Conservation (phyloP, 2,113 vertebrate genomes). For the Anas platyrhynchos region DNA sequence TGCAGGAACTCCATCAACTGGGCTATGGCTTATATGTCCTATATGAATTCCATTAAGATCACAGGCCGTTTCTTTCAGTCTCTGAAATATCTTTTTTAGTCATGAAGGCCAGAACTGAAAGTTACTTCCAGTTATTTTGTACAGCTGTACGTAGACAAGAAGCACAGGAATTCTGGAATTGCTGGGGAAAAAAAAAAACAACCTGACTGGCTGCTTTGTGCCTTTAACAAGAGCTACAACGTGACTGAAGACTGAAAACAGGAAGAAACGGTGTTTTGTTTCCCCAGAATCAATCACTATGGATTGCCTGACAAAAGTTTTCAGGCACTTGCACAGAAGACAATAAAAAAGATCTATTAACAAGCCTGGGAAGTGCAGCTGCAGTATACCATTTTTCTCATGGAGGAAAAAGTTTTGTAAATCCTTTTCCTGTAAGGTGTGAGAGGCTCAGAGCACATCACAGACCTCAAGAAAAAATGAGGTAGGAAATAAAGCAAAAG, state of each 20-base stretch:
- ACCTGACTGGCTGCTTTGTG: background rate
- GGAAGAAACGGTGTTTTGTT: constrained; percentile 57
- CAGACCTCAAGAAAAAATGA: background rate
- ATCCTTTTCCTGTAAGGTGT: background rate
- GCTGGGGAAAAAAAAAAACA: background rate
- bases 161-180: constrained; percentile 24
- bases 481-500: background rate
- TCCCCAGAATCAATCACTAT: constrained; percentile 52
- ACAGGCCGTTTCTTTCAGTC: background rate
- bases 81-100: background rate
- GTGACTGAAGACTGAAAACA: constrained; percentile 37
- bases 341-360: constrained; percentile 34
- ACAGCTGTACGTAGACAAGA: constrained; percentile 36
- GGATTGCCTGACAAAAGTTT: constrained; percentile 53
- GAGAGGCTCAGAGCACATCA: background rate
- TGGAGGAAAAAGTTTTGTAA: background rate
- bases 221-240: background rate
- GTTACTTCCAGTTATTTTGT: constrained; percentile 36
- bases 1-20: background rate
- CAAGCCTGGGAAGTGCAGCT: constrained; percentile 35
- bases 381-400: background rate
- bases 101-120: background rate
- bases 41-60: background rate
- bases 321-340: constrained; percentile 20
- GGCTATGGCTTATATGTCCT: background rate